phyloP scores from a whole-genome alignment of 2,797 vertebrate species.

The Oophaga sylvatica region DNA sequence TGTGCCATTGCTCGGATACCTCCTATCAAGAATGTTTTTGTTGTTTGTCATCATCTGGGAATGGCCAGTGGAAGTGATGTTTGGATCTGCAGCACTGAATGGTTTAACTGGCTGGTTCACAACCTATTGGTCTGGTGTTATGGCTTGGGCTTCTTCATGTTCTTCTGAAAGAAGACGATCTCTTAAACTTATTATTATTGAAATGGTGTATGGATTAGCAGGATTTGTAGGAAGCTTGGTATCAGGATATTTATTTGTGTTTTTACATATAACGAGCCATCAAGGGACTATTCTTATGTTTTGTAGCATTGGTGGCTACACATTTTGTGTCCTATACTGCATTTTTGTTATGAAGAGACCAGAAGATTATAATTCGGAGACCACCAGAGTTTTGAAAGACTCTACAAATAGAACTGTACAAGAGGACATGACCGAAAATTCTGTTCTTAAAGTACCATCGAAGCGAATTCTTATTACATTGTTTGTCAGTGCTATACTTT shows the following conservation, averaged over 20 bases:
- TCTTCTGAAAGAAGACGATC: conserved; percentile 79
- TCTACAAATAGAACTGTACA: conserved; percentile 1
- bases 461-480: conserved; percentile 70
- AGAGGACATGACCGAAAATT: neutral
- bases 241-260: conserved; percentile 87
- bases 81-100: conserved; percentile 77
- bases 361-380: conserved; percentile 58
- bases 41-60: conserved; percentile 78
- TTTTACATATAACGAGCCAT: conserved; percentile 70
- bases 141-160: conserved; percentile 83
- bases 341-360: conserved; percentile 77
- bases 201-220: conserved; percentile 82
- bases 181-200: conserved; percentile 80
- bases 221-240: conserved; percentile 87
- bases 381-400: conserved; percentile 42
- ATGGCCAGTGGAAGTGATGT: conserved; percentile 84
- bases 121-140: conserved; percentile 85
- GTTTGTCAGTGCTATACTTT: conserved; percentile 82
- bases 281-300: conserved; percentile 80
- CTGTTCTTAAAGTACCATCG: conserved; percentile 18
- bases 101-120: conserved; percentile 86
- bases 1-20: conserved; percentile 83
- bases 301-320: conserved; percentile 76
- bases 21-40: conserved; percentile 78
- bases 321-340: conserved; percentile 80